These are phyloP conservation scores for Perccottus glenii DNA, from an alignment of 2,113 vertebrate species.

Conservation along the genomic window DNA sequence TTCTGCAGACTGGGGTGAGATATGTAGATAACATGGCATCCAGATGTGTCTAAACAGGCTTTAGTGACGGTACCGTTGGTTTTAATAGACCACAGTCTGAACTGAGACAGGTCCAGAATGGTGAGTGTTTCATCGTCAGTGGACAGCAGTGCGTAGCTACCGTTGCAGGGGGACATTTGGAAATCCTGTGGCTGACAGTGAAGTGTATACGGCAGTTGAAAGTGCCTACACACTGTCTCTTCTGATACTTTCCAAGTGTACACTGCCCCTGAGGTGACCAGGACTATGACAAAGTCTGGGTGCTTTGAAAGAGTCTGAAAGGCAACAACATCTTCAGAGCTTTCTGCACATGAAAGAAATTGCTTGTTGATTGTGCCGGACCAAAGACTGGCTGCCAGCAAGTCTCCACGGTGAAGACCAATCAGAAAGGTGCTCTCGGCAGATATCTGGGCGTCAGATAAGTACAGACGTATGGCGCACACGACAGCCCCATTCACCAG, in stretches of 20 bases:
- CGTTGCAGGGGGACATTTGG: slow-evolving; percentile 70
- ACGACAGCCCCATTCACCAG: slow-evolving; percentile 66
- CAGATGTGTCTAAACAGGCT: slow-evolving; percentile 65
- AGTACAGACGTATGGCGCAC: slow-evolving; percentile 70
- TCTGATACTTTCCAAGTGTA: slow-evolving; percentile 83
- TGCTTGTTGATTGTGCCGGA: slow-evolving; percentile 76
- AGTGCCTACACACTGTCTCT: slow-evolving; percentile 76
- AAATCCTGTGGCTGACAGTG: slow-evolving; percentile 63
- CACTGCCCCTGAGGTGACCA: slow-evolving; percentile 68
- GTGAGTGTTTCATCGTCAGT: slow-evolving; percentile 53
- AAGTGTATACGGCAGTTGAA: slow-evolving; percentile 68
- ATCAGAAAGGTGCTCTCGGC: slow-evolving; percentile 82
- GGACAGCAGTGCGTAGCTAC: slow-evolving; percentile 72
- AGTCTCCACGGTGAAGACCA: slow-evolving; percentile 61
- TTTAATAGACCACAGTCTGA: slow-evolving; percentile 70
- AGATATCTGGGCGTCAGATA: slow-evolving; percentile 73
- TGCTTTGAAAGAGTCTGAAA: slow-evolving; percentile 74
- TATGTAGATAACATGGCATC: slow-evolving; percentile 68
- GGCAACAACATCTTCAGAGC: slow-evolving; percentile 65
- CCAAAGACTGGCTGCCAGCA: slow-evolving; percentile 82
- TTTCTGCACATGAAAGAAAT: slow-evolving; percentile 61
- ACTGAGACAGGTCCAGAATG: slow-evolving; percentile 68
- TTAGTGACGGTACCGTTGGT: slow-evolving; percentile 58
- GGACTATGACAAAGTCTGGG: slow-evolving; percentile 78
- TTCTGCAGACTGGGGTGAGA: slow-evolving; percentile 18